Evolutionary conservation across 2,113 vertebrate species (phyloP).

Genomic region (Varanus salvator): DNA sequence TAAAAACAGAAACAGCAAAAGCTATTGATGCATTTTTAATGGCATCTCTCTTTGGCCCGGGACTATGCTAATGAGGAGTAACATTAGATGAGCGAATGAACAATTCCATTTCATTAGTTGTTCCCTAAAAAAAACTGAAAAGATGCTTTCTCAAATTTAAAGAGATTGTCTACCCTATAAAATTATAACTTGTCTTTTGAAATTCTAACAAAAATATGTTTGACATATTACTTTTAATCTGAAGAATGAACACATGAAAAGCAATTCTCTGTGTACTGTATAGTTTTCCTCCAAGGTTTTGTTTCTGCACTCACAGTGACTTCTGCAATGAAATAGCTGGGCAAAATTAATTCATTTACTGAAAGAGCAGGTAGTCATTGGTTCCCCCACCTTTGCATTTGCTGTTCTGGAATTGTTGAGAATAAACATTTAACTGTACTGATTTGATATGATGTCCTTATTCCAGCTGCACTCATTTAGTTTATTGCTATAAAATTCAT

Average conservation of each 20-base stretch:
- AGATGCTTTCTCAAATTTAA: background rate
- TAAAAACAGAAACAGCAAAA: too few relatives aligned
- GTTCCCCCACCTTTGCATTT: background rate
- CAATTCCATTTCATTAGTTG: background rate
- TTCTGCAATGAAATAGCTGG: background rate
- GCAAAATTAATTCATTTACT: conserved; percentile 12
- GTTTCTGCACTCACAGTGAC: background rate
- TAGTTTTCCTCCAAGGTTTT: background rate
- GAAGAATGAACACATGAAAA: background rate
- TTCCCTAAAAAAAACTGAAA: conserved; percentile 2
- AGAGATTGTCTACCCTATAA: background rate
- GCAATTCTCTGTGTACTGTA: background rate
- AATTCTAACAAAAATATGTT: background rate
- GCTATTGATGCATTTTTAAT: too few relatives aligned
- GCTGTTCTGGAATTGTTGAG: background rate
- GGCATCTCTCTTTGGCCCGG: too few relatives aligned
- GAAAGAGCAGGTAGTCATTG: background rate
- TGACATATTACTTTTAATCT: background rate
- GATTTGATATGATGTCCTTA: background rate
- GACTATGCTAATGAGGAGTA: background rate
- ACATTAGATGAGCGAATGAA: background rate
- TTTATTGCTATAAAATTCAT: background rate
- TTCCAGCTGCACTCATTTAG: background rate
- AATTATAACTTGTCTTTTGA: background rate
- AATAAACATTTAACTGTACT: background rate